Conservation (phyloP, 2,888 invertebrate species). For the Drosophila koepferae region DNA sequence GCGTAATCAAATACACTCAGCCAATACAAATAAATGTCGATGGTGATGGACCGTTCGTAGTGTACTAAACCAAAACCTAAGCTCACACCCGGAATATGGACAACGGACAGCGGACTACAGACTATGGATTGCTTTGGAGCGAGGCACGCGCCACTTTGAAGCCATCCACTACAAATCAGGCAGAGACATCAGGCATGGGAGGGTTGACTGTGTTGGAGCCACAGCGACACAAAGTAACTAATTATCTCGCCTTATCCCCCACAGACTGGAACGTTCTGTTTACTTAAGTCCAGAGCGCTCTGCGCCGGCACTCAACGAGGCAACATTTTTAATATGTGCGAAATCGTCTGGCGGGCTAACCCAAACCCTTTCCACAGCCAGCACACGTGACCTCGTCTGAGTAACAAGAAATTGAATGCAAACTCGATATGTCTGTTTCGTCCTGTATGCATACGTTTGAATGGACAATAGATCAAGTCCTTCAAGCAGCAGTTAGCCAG, state of each 20-base stretch:
- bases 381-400: conserved; percentile 28
- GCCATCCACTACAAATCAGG: conserved; percentile 57
- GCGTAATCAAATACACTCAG: conserved; percentile 80
- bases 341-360: not conserved
- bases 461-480: conserved; percentile 54
- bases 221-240: conserved; percentile 77
- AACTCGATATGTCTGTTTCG: conserved; percentile 39
- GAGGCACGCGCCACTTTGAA: conserved; percentile 63
- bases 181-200: conserved; percentile 16
- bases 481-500: conserved; percentile 14
- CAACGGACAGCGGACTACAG: conserved; percentile 15
- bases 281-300: conserved; percentile 47
- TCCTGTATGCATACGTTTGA: conserved; percentile 45
- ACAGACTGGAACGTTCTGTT: conserved; percentile 46
- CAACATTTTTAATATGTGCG: conserved; percentile 58
- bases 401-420: conserved; percentile 44
- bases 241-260: conserved; percentile 72
- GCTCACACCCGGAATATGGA: conserved; percentile 26
- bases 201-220: conserved; percentile 19
- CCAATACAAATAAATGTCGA: conserved; percentile 74
- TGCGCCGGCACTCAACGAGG: conserved; percentile 49
- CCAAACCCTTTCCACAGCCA: not conserved
- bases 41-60: conserved; percentile 21
- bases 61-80: conserved; percentile 50
- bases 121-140: conserved; percentile 21